phyloP scores from a whole-genome alignment of 2,888 invertebrate species.

The Ypsolopha sequella region DNA sequence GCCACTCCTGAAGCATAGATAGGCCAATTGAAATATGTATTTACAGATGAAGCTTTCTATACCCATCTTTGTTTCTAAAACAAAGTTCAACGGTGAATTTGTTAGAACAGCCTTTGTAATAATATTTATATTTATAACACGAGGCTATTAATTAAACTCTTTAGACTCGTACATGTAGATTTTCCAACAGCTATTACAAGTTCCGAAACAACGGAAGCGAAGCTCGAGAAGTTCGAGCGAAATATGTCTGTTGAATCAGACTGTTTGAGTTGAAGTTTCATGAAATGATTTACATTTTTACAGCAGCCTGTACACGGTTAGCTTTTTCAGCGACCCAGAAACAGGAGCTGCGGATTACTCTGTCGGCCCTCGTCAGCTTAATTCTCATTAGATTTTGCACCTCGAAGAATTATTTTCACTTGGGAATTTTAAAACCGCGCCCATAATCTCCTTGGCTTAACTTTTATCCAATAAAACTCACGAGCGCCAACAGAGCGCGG shows the following conservation, averaged over 20 bases:
- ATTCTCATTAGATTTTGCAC: slow-evolving; percentile 24
- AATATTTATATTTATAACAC: neutral
- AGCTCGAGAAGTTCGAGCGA: neutral
- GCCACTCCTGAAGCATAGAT: slow-evolving; percentile 4
- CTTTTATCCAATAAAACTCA: neutral
- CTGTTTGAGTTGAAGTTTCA: neutral
- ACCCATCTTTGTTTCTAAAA: slow-evolving; percentile 2
- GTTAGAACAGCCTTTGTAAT: neutral
- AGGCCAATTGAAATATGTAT: neutral
- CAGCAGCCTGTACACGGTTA: slow-evolving; percentile 63
- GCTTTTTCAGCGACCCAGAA: slow-evolving; percentile 54
- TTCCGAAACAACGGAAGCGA: neutral
- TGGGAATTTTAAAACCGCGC: slow-evolving; percentile 15
- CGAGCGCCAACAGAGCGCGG: slow-evolving; percentile 26
- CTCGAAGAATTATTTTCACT: slow-evolving; percentile 1
- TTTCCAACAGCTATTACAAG: neutral
- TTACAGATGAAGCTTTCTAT: slow-evolving; percentile 2
- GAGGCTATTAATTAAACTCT: neutral
- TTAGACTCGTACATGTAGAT: neutral
- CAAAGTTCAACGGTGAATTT: slow-evolving; percentile 3
- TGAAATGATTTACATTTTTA: slow-evolving; percentile 12
- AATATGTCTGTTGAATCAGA: neutral
- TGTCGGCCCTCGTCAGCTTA: slow-evolving; percentile 47
- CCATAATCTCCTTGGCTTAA: slow-evolving; percentile 15
- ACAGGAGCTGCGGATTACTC: slow-evolving; percentile 57